A percentile compares a stretch with the other conserved stretches of the same genome.
phyloP scores from a whole-genome alignment of 2,113 vertebrate genomes.

The Trichechus manatus region DNA sequence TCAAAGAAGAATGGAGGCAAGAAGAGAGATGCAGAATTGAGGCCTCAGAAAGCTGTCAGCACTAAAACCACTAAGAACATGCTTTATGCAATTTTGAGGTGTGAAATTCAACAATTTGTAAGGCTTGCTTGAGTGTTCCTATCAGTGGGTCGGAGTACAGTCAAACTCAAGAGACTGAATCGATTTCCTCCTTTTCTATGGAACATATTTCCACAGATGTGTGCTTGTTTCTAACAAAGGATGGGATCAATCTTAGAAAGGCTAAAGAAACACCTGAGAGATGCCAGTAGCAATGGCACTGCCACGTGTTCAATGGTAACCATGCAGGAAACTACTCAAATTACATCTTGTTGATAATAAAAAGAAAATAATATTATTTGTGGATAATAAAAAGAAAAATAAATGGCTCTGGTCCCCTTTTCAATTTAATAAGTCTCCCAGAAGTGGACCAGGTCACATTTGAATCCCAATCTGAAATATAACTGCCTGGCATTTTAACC shows the following conservation, averaged over 20 bases:
- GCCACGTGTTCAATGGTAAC: neutral
- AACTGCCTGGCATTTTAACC: neutral
- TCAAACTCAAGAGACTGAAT: neutral
- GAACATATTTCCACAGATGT: neutral
- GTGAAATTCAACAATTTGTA: neutral
- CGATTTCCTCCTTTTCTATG: neutral
- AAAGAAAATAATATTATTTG: neutral
- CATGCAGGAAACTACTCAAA: neutral
- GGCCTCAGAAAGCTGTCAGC: neutral
- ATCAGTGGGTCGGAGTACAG: fast-evolving
- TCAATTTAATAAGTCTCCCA: neutral
- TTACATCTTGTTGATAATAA: neutral
- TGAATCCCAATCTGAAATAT: neutral
- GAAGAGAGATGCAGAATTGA: fast-evolving
- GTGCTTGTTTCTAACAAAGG: constrained; percentile 18
- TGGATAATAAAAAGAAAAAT: neutral
- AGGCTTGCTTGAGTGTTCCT: neutral
- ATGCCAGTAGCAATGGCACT: fast-evolving
- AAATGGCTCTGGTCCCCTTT: neutral
- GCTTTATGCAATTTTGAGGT: neutral
- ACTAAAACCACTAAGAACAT: fast-evolving
- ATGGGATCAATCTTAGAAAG: neutral
- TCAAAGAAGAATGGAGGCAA: neutral
- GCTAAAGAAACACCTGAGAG: neutral
- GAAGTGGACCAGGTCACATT: too few species aligned